Percentiles rank a stretch among this genome's conserved stretches.
phyloP scores from a whole-genome alignment of 1,140 invertebrate species.

The Onthophagus taurus region DNA sequence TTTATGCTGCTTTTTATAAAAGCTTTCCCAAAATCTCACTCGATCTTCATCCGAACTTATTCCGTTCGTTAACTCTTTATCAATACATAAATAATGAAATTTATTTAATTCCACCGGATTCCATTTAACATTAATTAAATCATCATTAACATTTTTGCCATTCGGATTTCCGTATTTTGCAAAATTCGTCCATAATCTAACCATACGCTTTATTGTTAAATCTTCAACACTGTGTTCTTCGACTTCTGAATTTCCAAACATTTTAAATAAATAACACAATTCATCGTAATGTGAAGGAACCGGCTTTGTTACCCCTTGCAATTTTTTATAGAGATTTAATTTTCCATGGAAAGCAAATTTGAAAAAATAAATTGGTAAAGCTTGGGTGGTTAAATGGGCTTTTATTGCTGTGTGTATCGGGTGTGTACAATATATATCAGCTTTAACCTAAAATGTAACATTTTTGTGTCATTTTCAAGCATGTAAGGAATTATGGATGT shows the following conservation, averaged over 20 bases:
- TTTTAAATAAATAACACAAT: constrained; percentile 51
- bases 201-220: constrained; percentile 40
- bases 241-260: constrained; percentile 34
- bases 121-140: constrained; percentile 40
- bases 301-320: constrained; percentile 12
- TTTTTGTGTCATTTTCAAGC: too few species aligned
- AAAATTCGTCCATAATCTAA: constrained; percentile 47
- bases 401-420: constrained; percentile 39
- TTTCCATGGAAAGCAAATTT: constrained; percentile 43
- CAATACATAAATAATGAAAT: constrained; percentile 21
- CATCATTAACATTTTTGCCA: constrained; percentile 32
- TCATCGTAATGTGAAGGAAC: constrained; percentile 55
- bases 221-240: constrained; percentile 33
- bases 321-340: constrained; percentile 43
- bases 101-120: constrained; percentile 30
- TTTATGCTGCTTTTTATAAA: too few species aligned
- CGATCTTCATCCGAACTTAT: constrained; percentile 21
- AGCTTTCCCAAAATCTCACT: constrained; percentile 24
- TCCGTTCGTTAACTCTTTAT: constrained; percentile 18
- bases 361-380: constrained; percentile 42
- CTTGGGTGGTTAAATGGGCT: constrained; percentile 36
- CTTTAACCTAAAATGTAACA: too few species aligned
- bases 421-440: too few species aligned
- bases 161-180: constrained; percentile 43
- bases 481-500: constrained; percentile 2